Evolutionary conservation across 1,140 invertebrate genomes (phyloP), one percentile per base, ranked within the genome.

Genomic region (Leptinotarsa texana): DNA sequence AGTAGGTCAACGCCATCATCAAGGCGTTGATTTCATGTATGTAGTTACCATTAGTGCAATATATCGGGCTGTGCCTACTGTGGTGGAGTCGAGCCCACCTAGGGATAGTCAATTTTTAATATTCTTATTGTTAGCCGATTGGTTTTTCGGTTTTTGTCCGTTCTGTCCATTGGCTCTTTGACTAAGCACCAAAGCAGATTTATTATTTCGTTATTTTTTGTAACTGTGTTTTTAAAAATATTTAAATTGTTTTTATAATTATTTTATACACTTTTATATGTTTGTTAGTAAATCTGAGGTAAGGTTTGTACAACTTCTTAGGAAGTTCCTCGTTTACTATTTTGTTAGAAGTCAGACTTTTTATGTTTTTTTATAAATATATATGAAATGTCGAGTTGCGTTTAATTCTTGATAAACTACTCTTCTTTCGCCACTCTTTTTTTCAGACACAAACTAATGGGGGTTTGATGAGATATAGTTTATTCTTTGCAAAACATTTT

Each of bases 1-100:
- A 65, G 49, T n/a, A 62, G 61, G 24, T 75, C 66, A 17, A 57
- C 24, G 18, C 27, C 65, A 71, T 13, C 61, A 57, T 62, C 49
- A 57, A 27, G 73, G 68, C 70, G 75, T 74, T 63, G 67, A 73
- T 70, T 74, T 73, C 73, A 47, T 61, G 22, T 76, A 57, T 76
- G 81, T 84, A 85, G 84, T 85, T 85, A 84, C 82, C 83, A 81
- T 84, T 85, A 84, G 83, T 85, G 83, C 83, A 85, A 85, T 85
- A 83, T 80, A 83, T 83, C 80, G 81, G 81, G 80, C 78, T 80
- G 74, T 80, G 74, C 76, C 80, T 74, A 77, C 70, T 75, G 75
- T 76, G 76, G 75, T 76, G 76, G 74, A 77, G 74, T 72, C 72
- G 63, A 71, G 75, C 81, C 78, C 80, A 80, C 82, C 72, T 83